Evolutionary conservation across 2,113 vertebrate genomes (phyloP).

Genomic region (Megaceryle maxima): DNA sequence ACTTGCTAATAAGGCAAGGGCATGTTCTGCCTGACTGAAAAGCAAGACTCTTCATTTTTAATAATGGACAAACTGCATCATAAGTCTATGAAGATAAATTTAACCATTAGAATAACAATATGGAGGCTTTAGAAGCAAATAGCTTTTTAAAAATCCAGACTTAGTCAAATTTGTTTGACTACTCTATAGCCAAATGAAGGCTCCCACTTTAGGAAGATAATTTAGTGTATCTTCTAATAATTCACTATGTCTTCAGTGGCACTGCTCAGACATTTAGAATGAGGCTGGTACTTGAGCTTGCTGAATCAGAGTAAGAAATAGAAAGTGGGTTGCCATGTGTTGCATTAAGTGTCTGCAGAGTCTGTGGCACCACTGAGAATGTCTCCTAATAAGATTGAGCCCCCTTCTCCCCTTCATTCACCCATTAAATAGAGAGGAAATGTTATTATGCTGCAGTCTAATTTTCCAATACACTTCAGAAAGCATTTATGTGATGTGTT

Average conservation of each 20-base stretch:
- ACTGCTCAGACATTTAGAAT: not conserved
- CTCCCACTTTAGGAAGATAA: not conserved
- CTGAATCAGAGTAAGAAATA: not conserved
- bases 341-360: not conserved
- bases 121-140: not conserved
- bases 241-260: not conserved
- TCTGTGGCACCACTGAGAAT: not conserved
- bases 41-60: constrained; percentile 12
- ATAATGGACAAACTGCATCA: not conserved
- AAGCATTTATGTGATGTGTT: not conserved
- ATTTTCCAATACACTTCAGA: constrained; percentile 35
- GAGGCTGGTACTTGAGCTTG: not conserved
- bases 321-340: not conserved
- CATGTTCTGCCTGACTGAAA: not conserved
- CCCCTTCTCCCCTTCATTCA: not conserved
- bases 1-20: not conserved
- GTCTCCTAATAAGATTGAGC: not conserved
- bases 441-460: not conserved
- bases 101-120: not conserved
- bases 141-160: not conserved
- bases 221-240: not conserved
- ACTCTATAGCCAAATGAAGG: not conserved
- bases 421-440: not conserved
- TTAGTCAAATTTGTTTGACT: not conserved
- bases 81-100: not conserved